Evolutionary conservation across 2,797 vertebrate genomes (phyloP), one percentile per base, ranked within the genome.

Genomic region (Yasuhikotakia modesta): DNA sequence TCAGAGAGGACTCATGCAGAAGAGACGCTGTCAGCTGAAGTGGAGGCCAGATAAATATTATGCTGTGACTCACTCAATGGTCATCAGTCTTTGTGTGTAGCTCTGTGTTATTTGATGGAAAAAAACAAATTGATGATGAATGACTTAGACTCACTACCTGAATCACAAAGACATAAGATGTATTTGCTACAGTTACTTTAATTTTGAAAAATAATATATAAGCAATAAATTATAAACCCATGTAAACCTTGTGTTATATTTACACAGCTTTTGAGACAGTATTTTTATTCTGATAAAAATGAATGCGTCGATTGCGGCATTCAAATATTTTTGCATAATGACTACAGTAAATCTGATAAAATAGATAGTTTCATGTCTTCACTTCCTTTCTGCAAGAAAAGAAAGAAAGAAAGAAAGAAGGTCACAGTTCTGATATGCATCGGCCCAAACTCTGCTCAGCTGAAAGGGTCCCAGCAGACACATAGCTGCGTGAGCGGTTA

Each of bases 181-280:
- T n/a, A n/a, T n/a, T n/a, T n/a, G n/a, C n/a, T n/a, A n/a, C n/a
- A n/a, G n/a, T n/a, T n/a, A n/a, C n/a, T n/a, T n/a, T n/a, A n/a
- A n/a, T n/a, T n/a, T n/a, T n/a, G n/a, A n/a, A n/a, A n/a, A n/a
- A 94, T 93, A 90, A 94, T 94, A 88, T 79, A 50, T 53, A 24
- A 22, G 14, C 32, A 50, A 61, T 30, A 61, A 21, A n/a, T n/a
- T n/a, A n/a, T n/a, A n/a, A n/a, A n/a, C n/a, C n/a, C n/a, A n/a
- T n/a, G n/a, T n/a, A n/a, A n/a, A n/a, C n/a, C n/a, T n/a, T n/a
- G n/a, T n/a, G n/a, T n/a, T n/a, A n/a, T n/a, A n/a, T n/a, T n/a
- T n/a, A n/a, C n/a, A n/a, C n/a, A n/a, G n/a, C n/a, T n/a, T n/a
- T n/a, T n/a, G n/a, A n/a, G n/a, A n/a, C n/a, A n/a, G n/a, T n/a